phyloP scores from a whole-genome alignment of 2,888 invertebrate genomes.

The Neoaliturus tenellus region DNA sequence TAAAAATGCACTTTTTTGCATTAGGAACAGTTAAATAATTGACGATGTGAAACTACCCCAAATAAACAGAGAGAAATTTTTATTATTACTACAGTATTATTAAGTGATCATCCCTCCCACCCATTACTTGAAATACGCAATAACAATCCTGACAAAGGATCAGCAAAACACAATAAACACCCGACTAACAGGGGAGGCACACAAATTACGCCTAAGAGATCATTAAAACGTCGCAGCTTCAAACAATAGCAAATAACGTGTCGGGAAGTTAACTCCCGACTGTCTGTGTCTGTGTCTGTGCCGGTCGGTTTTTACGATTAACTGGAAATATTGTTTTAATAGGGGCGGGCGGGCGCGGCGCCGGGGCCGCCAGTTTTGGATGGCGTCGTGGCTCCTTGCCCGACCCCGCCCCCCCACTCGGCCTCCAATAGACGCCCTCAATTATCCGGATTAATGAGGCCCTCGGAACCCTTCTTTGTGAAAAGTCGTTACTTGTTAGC shows the following conservation, averaged over 20 bases:
- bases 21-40: no score
- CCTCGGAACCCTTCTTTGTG: conserved; percentile 36
- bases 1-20: no score
- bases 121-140: neutral
- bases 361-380: no score
- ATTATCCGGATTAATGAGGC: conserved; percentile 34
- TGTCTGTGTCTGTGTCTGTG: no score
- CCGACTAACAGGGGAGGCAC: neutral
- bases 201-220: neutral
- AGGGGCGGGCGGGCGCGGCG: neutral
- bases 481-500: conserved; percentile 47
- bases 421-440: neutral
- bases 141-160: neutral
- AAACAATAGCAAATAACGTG: conserved; percentile 29
- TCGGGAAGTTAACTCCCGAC: neutral
- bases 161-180: conserved; percentile 6
- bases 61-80: no score
- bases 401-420: conserved; percentile 18
- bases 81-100: no score
- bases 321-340: conserved; percentile 32
- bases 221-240: neutral
- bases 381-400: conserved; percentile 28
- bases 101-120: neutral
- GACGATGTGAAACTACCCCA: no score
- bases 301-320: conserved; percentile 1